Base-by-base conservation (phyloP, 2,888 invertebrate genomes). In the Dione juno region DNA sequence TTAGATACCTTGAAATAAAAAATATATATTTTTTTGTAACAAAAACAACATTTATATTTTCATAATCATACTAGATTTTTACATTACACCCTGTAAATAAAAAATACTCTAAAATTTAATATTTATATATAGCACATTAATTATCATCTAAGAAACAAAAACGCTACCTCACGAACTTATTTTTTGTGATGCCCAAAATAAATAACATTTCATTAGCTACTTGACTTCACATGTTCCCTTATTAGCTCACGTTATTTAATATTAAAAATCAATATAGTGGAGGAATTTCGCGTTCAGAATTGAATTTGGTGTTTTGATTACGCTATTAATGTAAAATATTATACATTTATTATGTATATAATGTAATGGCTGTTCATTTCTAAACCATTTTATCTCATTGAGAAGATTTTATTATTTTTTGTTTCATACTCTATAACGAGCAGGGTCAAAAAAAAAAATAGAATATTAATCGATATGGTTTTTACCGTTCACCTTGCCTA, bases 141-240 rank as follows among this genome's bases (percentile, higher is more conserved):
- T 64, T 64, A 50, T 40, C 64, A 64, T 50, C 64, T 41, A 64
- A 40, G 37, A 40, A 64, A 61, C 43, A 21, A 16, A 37, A 64
- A 69, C 63, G 73, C 76, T 72, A 57, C 71, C 71, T 74, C 64
- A 45, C 64, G 64, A 64, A 67, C 40, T 40, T 28, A 64, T 40
- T 64, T 69, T 54, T 54, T 45, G 61, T 63, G 21, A 69, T 75
- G 72, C 73, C 72, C 71, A 54, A 68, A 54, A 48, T 57, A 63
- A 79, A 78, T 71, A 78, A 69, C 67, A 57, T 69, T 64, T 73
- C 66, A 61, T 54, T 66, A 67, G 77, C 75, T 80, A 76, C 77
- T 74, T 74, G 74, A 54, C 71, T 79, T 82, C 86, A 64, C 50
- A 40, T 14, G 37, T 64, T 52, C 37, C 16, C 40, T 35, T 50